phyloP scores from a whole-genome alignment of 1,140 invertebrate species.

The Eriosoma lanigerum region DNA sequence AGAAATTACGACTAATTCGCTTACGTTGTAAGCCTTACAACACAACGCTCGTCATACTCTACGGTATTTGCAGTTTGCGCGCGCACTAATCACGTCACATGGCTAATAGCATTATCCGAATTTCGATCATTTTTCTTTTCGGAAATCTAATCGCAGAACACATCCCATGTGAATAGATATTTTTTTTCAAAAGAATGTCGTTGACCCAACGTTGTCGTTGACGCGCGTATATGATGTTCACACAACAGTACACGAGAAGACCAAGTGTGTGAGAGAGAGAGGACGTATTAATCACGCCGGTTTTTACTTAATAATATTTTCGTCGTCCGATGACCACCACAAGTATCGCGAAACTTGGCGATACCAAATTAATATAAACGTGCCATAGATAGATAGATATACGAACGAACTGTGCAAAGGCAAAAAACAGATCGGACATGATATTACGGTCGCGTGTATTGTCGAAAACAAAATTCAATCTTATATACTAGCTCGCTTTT shows the following conservation, averaged over 20 bases:
- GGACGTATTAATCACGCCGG: neutral
- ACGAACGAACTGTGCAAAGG: no score
- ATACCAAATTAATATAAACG: neutral
- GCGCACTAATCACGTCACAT: no score
- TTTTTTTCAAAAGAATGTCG: conserved; percentile 8
- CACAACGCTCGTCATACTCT: neutral
- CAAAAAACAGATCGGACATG: no score
- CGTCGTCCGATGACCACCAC: neutral
- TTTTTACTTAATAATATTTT: neutral
- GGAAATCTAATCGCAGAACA: neutral
- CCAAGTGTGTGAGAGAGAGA: neutral
- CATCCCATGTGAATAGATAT: neutral
- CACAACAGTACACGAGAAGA: neutral
- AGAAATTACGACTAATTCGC: no score
- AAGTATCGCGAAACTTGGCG: neutral
- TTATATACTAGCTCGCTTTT: no score
- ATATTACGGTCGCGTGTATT: no score
- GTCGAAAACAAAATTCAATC: no score
- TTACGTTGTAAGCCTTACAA: no score
- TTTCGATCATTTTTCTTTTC: neutral
- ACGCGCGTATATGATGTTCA: neutral
- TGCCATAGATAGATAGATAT: no score
- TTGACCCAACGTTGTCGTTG: neutral
- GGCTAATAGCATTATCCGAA: conserved; percentile 12
- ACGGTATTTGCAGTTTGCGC: neutral